These are phyloP conservation scores for Protonibea diacanthus DNA, from an alignment of 2,797 vertebrate species.

Conservation along the genomic window DNA sequence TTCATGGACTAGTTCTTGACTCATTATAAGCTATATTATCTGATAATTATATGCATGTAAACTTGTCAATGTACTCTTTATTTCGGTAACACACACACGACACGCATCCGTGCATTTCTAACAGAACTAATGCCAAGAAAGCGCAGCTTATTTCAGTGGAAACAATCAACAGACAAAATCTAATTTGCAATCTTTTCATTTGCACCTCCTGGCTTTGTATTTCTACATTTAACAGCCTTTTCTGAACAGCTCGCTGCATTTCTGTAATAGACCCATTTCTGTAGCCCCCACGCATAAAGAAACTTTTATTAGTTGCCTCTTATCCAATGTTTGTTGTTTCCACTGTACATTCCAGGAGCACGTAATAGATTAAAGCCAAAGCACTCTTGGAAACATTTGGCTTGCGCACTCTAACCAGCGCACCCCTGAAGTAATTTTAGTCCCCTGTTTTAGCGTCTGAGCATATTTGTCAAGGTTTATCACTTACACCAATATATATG, in stretches of 20 bases:
- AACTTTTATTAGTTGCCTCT: slow-evolving; percentile 30
- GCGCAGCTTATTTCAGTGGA: slow-evolving; percentile 5
- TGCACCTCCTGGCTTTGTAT: slow-evolving; percentile 38
- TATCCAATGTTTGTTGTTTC: slow-evolving; percentile 22
- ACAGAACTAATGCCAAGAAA: slow-evolving; percentile 28
- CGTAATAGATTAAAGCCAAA: slow-evolving; percentile 25
- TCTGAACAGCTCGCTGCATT: slow-evolving; percentile 25
- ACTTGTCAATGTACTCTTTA: background rate
- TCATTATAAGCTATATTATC: slow-evolving; percentile 15
- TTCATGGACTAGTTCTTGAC: background rate
- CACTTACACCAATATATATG: slow-evolving; percentile 45
- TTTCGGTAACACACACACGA: background rate
- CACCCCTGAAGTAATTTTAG: slow-evolving; percentile 40
- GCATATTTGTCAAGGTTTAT: slow-evolving; percentile 49
- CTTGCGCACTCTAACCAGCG: slow-evolving; percentile 8
- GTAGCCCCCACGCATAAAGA: background rate
- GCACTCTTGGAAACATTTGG: slow-evolving; percentile 34
- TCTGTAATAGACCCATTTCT: slow-evolving; percentile 29
- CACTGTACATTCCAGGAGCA: slow-evolving; percentile 20
- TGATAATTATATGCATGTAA: slow-evolving; percentile 17
- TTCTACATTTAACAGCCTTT: slow-evolving; percentile 40
- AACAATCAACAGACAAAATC: slow-evolving; percentile 49
- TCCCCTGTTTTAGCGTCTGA: slow-evolving; percentile 11
- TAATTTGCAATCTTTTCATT: slow-evolving; percentile 51
- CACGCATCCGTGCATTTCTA: slow-evolving; percentile 1